Evolutionary conservation across 2,888 invertebrate species (phyloP).

Genomic region (Drosophila lacicola): DNA sequence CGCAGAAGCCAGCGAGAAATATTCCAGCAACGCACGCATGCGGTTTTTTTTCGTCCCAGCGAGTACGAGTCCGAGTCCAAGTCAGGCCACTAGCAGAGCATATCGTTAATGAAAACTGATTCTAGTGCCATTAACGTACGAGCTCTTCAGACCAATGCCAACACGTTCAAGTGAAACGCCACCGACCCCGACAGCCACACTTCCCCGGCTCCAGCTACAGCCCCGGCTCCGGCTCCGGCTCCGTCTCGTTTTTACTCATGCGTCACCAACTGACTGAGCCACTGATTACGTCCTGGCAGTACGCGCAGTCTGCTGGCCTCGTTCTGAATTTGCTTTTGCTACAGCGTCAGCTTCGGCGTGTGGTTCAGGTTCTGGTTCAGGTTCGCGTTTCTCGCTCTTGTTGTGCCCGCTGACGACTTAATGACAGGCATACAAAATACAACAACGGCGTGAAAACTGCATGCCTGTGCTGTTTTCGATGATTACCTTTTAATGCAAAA

Average conservation of each 20-base stretch:
- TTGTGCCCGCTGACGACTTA: conserved; percentile 77
- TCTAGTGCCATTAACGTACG: conserved; percentile 80
- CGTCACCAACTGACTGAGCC: conserved; percentile 65
- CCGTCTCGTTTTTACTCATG: conserved; percentile 67
- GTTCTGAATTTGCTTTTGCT: conserved; percentile 6
- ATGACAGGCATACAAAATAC: conserved; percentile 81
- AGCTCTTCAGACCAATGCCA: conserved; percentile 72
- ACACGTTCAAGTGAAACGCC: conserved; percentile 69
- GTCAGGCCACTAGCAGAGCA: conserved; percentile 46
- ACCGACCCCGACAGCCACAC: conserved; percentile 9
- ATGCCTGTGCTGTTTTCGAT: conserved; percentile 67
- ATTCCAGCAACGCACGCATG: conserved; percentile 80
- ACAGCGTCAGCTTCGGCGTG: conserved; percentile 9
- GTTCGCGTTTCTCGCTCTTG: conserved; percentile 46
- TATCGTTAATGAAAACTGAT: conserved; percentile 82
- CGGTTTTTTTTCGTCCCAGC: conserved; percentile 39
- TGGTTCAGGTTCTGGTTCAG: conserved; percentile 23
- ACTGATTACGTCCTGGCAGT: conserved; percentile 71
- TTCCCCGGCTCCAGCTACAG: conserved; percentile 8
- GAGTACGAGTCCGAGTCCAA: conserved; percentile 43
- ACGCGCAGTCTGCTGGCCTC: conserved; percentile 25
- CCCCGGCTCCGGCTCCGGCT: background rate
- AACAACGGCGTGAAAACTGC: conserved; percentile 81
- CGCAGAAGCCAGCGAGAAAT: conserved; percentile 57
- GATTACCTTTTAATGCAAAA: conserved; percentile 81